Percentiles rank a stretch among this genome's conserved stretches.
phyloP scores from a whole-genome alignment of 2,797 vertebrate species.

The Lacerta bilineata region DNA sequence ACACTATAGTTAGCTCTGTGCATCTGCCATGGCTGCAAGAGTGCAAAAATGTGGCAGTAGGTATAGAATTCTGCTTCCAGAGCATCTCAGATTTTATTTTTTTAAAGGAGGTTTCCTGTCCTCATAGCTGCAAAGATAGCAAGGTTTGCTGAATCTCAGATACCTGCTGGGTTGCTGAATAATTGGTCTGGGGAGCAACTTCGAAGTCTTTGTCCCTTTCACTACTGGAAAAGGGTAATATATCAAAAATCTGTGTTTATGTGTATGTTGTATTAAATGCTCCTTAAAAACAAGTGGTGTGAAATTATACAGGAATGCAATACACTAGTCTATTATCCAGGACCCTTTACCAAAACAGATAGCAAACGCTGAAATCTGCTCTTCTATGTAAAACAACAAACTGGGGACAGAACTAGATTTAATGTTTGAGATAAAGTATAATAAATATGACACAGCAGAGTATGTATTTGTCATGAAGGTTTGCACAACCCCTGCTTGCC shows the following conservation, averaged over 20 bases:
- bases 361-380: neutral
- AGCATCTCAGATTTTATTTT: neutral
- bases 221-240: no score
- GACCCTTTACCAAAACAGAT: neutral
- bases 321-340: neutral
- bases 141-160: neutral
- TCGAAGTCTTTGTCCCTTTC: neutral
- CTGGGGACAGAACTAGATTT: neutral
- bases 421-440: neutral
- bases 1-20: slow-evolving; percentile 70
- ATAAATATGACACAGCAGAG: neutral
- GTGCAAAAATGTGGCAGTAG: neutral
- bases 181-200: neutral
- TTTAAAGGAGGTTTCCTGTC: neutral
- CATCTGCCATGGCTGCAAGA: slow-evolving; percentile 32
- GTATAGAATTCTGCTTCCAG: neutral
- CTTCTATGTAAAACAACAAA: neutral
- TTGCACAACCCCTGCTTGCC: no score
- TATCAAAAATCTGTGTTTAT: no score
- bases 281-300: no score
- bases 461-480: no score
- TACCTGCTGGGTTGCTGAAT: neutral
- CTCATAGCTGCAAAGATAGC: neutral
- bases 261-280: no score
- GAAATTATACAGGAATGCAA: no score